Base-by-base conservation (phyloP, 2,797 vertebrate species). In the Eulemur coronatus region DNA sequence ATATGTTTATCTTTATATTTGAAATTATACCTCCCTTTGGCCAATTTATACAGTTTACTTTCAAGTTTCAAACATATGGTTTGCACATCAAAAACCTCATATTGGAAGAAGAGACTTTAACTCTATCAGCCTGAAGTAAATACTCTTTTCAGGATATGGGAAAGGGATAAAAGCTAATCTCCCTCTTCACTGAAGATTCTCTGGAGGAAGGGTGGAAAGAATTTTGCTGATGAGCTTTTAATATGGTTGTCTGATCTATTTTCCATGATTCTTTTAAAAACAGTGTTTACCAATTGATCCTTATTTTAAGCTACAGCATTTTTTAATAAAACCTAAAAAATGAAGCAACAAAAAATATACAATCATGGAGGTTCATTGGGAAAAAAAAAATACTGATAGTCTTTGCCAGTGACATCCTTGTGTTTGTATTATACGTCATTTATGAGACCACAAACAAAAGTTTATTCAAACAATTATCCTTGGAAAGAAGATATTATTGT, bases 261-360 rank as follows among this genome's bases (percentile, higher is more conserved):
- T 84, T 85, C 41, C 55, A 22, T 41, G 50, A 15, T 78, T 84
- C 4, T 91, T 94, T 89, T 17, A 57, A 78, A 90, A 61, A 57
- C 2, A 76, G 4, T 38, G 8, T 84, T 78, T 55, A 92, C 26
- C 9, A 69, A 69, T 86, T 33, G 38, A 94, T 46, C 92, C 4
- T 96, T 35, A 94, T 65, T 92, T 91, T 89, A 94, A 94, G 14
- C 38, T 94, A 57, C n/a, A 79, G 76, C 15, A 30, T 87, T 93
- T 70, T 20, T 26, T 28, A 11, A 59, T 12, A 59, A 87, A 93
- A 38, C 13, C 41, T 52, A n/a, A 67, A 26, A 69, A 93, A 38
- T 20, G 6, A 59, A 89, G 61, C 33, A 91, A 41, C 22, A 67
- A 80, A 70, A 81, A 86, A 48, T 17, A 78, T 46, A 61, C 3